Conservation (phyloP, 2,113 vertebrate species). For the Caracal caracal region DNA sequence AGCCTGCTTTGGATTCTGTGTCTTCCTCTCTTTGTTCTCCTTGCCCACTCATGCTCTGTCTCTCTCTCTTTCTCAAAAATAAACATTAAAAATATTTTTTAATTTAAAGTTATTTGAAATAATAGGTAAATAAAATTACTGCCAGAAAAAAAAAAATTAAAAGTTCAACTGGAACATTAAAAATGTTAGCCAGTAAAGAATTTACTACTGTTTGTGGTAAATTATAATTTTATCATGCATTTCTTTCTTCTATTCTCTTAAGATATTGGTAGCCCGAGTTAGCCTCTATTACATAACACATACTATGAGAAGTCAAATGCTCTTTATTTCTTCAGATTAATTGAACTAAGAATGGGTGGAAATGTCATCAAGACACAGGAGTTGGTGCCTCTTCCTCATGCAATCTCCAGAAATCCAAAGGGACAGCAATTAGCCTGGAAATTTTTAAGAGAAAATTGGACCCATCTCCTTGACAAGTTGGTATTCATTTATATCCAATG, state of each 20-base stretch:
- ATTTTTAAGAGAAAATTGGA: conserved; percentile 74
- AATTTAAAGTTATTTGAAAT: conserved; percentile 48
- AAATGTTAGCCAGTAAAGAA: neutral
- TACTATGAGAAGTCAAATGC: neutral
- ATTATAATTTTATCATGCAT: neutral
- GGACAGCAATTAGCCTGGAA: conserved; percentile 73
- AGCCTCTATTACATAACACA: neutral
- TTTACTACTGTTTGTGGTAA: neutral
- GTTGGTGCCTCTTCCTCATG: conserved; percentile 52
- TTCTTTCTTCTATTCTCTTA: conserved; percentile 20
- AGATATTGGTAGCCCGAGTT: neutral
- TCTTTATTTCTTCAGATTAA: conserved; percentile 63
- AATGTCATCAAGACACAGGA: conserved; percentile 73
- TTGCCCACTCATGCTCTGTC: too few relatives aligned
- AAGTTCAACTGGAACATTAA: neutral
- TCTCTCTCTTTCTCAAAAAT: too few relatives aligned
- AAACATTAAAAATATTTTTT: too few relatives aligned
- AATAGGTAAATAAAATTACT: conserved; percentile 15
- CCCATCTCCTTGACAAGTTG: conserved; percentile 69
- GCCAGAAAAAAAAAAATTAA: neutral
- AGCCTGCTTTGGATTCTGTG: too few relatives aligned
- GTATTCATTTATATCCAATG: neutral
- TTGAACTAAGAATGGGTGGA: conserved; percentile 72
- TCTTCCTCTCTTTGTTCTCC: too few relatives aligned
- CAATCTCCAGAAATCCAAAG: conserved; percentile 48